Percentiles rank a stretch among this genome's conserved stretches.
Conservation (phyloP, 2,797 vertebrate species). For the Catostomus latipinnis region DNA sequence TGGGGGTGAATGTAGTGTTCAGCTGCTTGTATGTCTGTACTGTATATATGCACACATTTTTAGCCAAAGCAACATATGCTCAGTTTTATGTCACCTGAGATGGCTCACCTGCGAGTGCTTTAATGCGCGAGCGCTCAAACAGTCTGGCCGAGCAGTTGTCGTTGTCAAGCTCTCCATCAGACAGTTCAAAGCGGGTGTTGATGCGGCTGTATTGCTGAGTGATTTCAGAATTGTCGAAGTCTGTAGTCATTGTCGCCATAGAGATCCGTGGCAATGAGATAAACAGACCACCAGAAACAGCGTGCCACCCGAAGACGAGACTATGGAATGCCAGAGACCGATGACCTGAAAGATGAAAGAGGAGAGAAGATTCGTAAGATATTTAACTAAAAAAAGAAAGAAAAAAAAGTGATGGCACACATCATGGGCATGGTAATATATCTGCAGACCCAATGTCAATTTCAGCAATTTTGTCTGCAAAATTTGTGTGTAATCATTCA, state of each 20-base stretch:
- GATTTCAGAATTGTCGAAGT: conserved; percentile 94
- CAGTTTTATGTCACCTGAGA: conserved; percentile 19
- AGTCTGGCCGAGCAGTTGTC: conserved; percentile 95
- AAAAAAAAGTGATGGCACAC: neutral
- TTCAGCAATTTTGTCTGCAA: too few species aligned
- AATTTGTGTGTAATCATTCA: too few species aligned
- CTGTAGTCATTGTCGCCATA: conserved; percentile 78
- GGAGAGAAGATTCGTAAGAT: conserved; percentile 3
- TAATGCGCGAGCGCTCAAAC: conserved; percentile 98
- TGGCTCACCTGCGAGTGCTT: conserved; percentile 92
- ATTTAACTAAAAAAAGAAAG: neutral
- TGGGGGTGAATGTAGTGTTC: conserved; percentile 55
- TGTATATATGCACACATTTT: conserved; percentile 12
- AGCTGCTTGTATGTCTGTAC: conserved; percentile 58
- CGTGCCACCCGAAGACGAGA: neutral
- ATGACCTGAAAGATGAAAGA: conserved; percentile 29
- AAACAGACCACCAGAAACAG: conserved; percentile 33
- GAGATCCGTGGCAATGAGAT: conserved; percentile 52
- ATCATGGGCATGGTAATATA: neutral
- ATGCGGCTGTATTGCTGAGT: conserved; percentile 92
- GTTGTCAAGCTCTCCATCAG: conserved; percentile 92
- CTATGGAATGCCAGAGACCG: conserved; percentile 31
- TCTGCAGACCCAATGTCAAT: too few species aligned
- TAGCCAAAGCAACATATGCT: conserved; percentile 15
- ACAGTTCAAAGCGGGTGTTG: conserved; percentile 89